Percentiles rank a stretch among this genome's conserved stretches.
Conservation (phyloP, 2,888 invertebrate species). For the Caenorhabditis macrosperma region DNA sequence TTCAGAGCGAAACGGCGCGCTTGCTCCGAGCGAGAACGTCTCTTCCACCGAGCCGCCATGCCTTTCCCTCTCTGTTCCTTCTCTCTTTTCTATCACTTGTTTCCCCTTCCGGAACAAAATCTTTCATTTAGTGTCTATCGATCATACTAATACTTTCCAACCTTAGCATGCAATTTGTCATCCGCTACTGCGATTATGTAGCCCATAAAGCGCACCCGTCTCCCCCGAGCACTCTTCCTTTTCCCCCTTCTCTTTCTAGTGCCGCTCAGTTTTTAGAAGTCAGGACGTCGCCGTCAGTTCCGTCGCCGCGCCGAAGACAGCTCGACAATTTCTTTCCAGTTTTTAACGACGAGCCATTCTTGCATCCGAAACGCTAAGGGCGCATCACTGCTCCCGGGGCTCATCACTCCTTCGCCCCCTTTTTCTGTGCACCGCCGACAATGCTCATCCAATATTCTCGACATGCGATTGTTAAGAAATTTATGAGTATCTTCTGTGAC, state of each 20-base stretch:
- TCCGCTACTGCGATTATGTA: slow-evolving; percentile 42
- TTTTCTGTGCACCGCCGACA: slow-evolving; percentile 39
- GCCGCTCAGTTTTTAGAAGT: slow-evolving; percentile 12
- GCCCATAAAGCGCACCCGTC: slow-evolving; percentile 38
- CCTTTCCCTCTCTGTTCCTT: slow-evolving; percentile 22
- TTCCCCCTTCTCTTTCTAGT: not conserved
- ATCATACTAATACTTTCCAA: slow-evolving; percentile 52
- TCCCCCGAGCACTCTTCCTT: slow-evolving; percentile 15
- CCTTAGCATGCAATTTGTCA: slow-evolving; percentile 57
- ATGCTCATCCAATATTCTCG: slow-evolving; percentile 57
- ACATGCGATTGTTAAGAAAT: slow-evolving; percentile 66
- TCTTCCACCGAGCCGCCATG: slow-evolving; percentile 16
- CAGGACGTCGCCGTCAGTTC: not conserved
- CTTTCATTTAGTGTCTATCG: slow-evolving; percentile 30
- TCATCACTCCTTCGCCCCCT: not conserved
- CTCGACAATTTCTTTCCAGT: slow-evolving; percentile 9
- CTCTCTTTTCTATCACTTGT: slow-evolving; percentile 8
- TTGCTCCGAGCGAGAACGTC: slow-evolving; percentile 42
- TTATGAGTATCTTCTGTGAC: slow-evolving; percentile 63
- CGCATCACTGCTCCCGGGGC: not conserved
- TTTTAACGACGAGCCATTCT: slow-evolving; percentile 5
- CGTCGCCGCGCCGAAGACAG: not conserved
- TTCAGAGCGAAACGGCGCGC: slow-evolving; percentile 37
- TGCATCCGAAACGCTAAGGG: not conserved
- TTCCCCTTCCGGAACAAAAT: slow-evolving; percentile 13